Base-by-base conservation (phyloP, 2,113 vertebrate species). In the Propithecus coquereli region DNA sequence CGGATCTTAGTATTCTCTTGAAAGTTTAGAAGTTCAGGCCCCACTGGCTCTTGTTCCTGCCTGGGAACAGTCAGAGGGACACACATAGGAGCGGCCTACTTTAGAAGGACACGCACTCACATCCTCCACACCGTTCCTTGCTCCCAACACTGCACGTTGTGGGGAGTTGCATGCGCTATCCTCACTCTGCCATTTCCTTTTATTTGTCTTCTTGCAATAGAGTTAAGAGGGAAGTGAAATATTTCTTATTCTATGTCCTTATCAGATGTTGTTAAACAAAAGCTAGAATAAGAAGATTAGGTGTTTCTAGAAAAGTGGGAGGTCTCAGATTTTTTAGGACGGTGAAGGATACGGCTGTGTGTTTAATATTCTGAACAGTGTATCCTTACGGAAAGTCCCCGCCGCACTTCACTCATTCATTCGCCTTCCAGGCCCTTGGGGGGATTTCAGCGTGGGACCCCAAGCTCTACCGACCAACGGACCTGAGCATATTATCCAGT, bases 391-490 rank as follows among this genome's bases (percentile, higher is more conserved):
- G 18, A 59, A 23, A 37, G 32, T 8, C 32, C 27, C 50, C 18
- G 22, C 20, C 2, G 4, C 20, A 27, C 47, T 12, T 74, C 8
- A 32, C 40, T 37, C 5, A n/a, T 4, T 18, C 4, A 17, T 9
- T 8, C 20, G 10, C 18, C 17, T 57, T 57, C 16, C n/a, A 27
- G 32, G 17, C 18, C n/a, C 10, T 25, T 47, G 1, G 12, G 11
- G 30, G 43, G 6, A 13, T 77, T 37, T 25, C 76, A 22, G 0
- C 2, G 16, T 18, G 18, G 25, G 12, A 10, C 1, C 4, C 2
- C 7, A 23, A 6, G 0, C 16, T 47, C 37, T 37, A 27, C 8
- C 4, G 25, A 11, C 11, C 1, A 4, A 37, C 2, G 16, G 8
- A 40, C 10, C 10, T 92, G 77, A 68, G 2, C 32, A 8, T 8